Evolutionary conservation across 2,797 vertebrate species (phyloP).

Genomic region (Lithobates sylvaticus): DNA sequence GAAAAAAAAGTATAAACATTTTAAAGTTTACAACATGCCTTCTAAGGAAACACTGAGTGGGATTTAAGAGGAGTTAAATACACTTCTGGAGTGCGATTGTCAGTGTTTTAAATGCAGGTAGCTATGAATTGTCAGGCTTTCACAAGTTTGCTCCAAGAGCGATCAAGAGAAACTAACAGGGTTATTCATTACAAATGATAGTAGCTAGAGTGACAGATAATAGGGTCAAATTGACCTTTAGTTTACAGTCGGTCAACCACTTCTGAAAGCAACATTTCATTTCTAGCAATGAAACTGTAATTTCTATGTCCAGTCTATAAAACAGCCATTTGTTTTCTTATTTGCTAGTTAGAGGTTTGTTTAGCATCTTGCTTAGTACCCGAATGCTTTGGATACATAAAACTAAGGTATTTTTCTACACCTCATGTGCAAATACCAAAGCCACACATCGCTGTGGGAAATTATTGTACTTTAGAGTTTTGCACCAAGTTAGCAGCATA

Average conservation of each 20-base stretch:
- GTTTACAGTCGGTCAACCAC: background rate
- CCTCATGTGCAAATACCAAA: constrained; percentile 2
- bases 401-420: too few relatives aligned
- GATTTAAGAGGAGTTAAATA: background rate
- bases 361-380: too few relatives aligned
- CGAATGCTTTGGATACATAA: too few relatives aligned
- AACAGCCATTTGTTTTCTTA: background rate
- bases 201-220: constrained; percentile 1
- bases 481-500: too few relatives aligned
- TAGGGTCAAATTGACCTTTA: constrained; percentile 6
- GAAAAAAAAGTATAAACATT: background rate
- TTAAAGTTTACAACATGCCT: background rate
- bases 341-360: background rate
- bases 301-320: background rate
- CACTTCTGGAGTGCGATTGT: too few relatives aligned
- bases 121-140: background rate
- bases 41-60: background rate
- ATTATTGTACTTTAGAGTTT: background rate
- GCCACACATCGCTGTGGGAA: background rate
- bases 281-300: background rate
- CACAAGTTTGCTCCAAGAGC: background rate
- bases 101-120: background rate
- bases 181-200: background rate
- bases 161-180: constrained; percentile 15
- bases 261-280: background rate